Evolutionary conservation across 2,797 vertebrate genomes (phyloP).

Genomic region (Micromesistius poutassou): DNA sequence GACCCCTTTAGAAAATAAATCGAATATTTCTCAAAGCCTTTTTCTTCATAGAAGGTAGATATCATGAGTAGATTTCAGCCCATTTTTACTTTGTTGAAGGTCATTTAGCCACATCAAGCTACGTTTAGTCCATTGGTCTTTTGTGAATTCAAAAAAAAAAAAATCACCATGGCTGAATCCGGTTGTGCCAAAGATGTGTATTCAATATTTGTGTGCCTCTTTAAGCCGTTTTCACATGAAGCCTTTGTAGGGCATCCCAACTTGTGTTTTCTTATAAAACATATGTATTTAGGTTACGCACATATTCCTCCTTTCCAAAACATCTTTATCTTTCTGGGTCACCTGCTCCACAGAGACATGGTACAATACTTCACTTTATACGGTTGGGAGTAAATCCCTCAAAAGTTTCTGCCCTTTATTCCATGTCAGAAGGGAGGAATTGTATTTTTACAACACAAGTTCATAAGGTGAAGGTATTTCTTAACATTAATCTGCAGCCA

Average conservation of each 20-base stretch:
- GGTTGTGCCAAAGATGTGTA: not conserved
- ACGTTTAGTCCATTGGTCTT: not conserved
- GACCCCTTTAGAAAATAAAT: too few species aligned
- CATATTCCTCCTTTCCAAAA: conserved; percentile 2
- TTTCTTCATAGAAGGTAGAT: too few species aligned
- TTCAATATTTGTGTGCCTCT: not conserved
- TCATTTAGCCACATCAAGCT: not conserved
- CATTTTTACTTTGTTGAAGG: not conserved
- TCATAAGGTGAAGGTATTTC: not conserved
- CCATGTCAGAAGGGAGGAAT: not conserved
- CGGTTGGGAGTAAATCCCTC: not conserved
- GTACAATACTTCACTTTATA: not conserved
- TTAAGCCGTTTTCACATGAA: not conserved
- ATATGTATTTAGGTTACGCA: not conserved
- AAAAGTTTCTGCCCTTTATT: not conserved
- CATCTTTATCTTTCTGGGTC: not conserved
- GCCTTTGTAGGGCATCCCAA: not conserved
- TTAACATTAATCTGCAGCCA: not conserved
- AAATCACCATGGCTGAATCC: not conserved
- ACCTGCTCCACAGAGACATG: not conserved
- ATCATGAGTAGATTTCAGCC: not conserved
- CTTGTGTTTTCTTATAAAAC: not conserved
- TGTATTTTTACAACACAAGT: not conserved
- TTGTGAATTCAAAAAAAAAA: not conserved
- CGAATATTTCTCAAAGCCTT: too few species aligned